Base-by-base conservation (phyloP, 2,113 vertebrate species). In the Reinhardtius hippoglossoides region DNA sequence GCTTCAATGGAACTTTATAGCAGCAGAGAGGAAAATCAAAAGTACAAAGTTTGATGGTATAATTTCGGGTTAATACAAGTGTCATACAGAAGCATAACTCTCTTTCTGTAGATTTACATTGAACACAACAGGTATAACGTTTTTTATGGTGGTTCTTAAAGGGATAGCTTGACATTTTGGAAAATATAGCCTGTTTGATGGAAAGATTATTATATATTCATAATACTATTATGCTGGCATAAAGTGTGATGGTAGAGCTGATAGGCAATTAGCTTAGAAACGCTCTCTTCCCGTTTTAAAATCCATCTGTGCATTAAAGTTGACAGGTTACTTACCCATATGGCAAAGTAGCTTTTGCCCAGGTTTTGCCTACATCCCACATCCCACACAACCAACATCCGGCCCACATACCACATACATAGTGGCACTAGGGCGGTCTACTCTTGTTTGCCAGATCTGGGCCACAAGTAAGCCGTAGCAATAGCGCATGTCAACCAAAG, bases 51-150 rank as follows among this genome's bases (percentile, higher is more conserved):
- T 44, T 69, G 57, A 75, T n/a, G 24, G 21, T 63, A 18, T 59
- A 55, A 82, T 71, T 78, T n/a, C 23, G 24, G 56, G 56, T 78
- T 63, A 31, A 75, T 55, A 20, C 2, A 54, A 59, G 48, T 60
- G 26, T 71, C 21, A 15, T 3, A 57, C 14, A 5, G 5, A 66
- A 27, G 26, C n/a, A 44, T 68, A 1, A 27, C 27, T 35, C 9
- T 37, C 57, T 27, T 20, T 16, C 5, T 21, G 40, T 54, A 54
- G 50, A n/a, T 9, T n/a, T 9, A n/a, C 50, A n/a, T 54, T 31
- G 6, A 59, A 27, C 56, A 60, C 58, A 35, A 37, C 27, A 58
- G 24, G 55, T 57, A 16, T 9, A 57, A 57, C 1, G 9, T 60
- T 59, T 59, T 4, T 14, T 27, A 23, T 23, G 6, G 9, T 64